These are phyloP conservation scores for Hesperia comma DNA, from an alignment of 2,888 invertebrate species.

Conservation along the genomic window DNA sequence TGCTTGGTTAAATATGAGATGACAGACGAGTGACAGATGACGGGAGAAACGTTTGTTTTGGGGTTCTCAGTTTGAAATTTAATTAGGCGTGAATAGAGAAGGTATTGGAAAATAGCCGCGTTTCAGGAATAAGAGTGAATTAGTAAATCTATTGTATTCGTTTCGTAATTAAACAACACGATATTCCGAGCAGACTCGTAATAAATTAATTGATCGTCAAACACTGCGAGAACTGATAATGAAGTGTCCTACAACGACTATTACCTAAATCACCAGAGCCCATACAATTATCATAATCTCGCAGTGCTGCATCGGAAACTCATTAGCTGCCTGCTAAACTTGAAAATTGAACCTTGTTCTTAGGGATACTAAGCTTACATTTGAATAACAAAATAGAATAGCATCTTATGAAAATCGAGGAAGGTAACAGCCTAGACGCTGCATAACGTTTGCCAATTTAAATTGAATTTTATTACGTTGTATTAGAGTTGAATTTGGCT, in stretches of 20 bases:
- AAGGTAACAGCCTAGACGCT: background rate
- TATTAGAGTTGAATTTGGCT: background rate
- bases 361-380: background rate
- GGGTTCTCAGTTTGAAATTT: too few relatives aligned
- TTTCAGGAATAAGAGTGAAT: too few relatives aligned
- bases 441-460: background rate
- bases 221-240: background rate
- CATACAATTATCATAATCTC: constrained; percentile 8
- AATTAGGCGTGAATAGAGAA: too few relatives aligned
- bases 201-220: background rate
- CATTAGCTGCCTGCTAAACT: background rate
- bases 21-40: too few relatives aligned
- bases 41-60: too few relatives aligned
- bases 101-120: too few relatives aligned
- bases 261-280: constrained; percentile 20
- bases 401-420: background rate
- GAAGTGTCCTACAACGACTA: background rate
- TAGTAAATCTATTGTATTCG: too few relatives aligned
- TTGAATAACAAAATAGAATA: background rate
- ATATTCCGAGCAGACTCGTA: background rate
- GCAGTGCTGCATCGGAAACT: constrained; percentile 10
- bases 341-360: background rate
- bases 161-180: too few relatives aligned
- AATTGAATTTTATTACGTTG: background rate
- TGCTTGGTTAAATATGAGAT: too few relatives aligned